Evolutionary conservation across 1,140 invertebrate species (phyloP), one percentile per base, ranked within the genome.

Genomic region (Leptopilina clavipes): DNA sequence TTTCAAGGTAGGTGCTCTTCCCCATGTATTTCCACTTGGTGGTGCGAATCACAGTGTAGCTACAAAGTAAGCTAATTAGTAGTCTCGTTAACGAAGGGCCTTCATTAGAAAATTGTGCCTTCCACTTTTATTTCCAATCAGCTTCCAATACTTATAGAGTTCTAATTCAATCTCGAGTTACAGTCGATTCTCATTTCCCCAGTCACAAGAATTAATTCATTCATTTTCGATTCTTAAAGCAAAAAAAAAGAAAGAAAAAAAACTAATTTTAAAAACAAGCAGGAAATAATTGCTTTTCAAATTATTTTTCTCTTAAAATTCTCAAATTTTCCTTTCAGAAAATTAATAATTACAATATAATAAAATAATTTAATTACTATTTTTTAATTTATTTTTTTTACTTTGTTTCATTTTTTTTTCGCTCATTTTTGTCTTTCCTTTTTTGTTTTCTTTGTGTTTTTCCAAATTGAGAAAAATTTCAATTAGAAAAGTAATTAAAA

Each of bases 71-170:
- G 25, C 25, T 65, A 65, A 65, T 65, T 65, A 65, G 59, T 31
- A 65, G 22, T 65, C 59, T 31, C 59, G 59, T 31, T 65, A 65
- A 31, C 22, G 59, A 65, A 65, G 19, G 22, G 22, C 25, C 59
- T 65, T 31, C 59, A 65, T 65, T 37, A 65, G 59, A 65, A 65
- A 65, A 65, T 65, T 65, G 59, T 65, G 59, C 59, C 59, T 65
- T 65, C 12, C 59, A 65, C 59, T 31, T 31, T 31, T 12, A 65
- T 31, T 65, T 65, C 59, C 22, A 65, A 65, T 65, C 6, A 65
- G 25, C 22, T 37, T 65, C 19, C 1, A 65, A 31, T 65, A 65
- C 59, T 65, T 65, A 31, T 31, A 65, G 59, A 65, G 22, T 31
- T n/a, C 59, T 65, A 14, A 65, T 65, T 65, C 31, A 31, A 65